These are phyloP conservation scores for Cantharis flavilabris DNA, from an alignment of 2,888 invertebrate genomes.

Conservation along the genomic window DNA sequence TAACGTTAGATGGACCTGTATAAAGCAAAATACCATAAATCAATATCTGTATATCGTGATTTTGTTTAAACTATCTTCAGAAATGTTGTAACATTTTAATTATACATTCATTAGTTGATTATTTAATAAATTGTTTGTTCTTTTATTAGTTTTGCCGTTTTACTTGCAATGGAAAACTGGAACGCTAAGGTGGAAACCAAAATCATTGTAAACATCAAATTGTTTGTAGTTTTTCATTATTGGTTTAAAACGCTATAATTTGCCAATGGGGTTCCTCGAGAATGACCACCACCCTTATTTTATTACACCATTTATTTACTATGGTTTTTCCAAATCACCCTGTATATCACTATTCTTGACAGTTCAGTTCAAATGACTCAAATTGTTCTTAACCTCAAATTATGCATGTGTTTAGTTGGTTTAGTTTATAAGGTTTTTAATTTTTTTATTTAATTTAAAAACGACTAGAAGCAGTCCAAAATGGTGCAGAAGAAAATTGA, in stretches of 20 bases:
- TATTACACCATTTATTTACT: not conserved
- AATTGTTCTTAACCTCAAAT: not conserved
- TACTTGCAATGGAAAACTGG: not conserved
- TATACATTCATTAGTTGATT: not conserved
- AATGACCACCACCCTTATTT: too few species aligned
- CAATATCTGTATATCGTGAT: not conserved
- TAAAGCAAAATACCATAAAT: constrained; percentile 10
- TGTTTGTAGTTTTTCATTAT: too few species aligned
- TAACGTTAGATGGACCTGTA: constrained; percentile 15
- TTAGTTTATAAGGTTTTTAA: not conserved
- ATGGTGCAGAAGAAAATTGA: constrained; percentile 97
- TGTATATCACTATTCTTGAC: not conserved
- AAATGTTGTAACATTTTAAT: not conserved
- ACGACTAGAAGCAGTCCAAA: constrained; percentile 46
- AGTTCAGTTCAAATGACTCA: not conserved
- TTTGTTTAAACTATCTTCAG: not conserved
- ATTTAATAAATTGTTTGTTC: not conserved
- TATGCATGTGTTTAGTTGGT: not conserved
- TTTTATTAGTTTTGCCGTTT: not conserved
- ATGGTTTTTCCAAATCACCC: not conserved
- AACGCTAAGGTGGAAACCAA: too few species aligned
- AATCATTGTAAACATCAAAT: too few species aligned
- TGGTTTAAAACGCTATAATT: too few species aligned
- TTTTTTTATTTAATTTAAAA: not conserved
- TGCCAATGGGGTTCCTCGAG: too few species aligned